Evolutionary conservation across 2,888 invertebrate genomes (phyloP).

Genomic region (Drepanosiphum platanoidis): DNA sequence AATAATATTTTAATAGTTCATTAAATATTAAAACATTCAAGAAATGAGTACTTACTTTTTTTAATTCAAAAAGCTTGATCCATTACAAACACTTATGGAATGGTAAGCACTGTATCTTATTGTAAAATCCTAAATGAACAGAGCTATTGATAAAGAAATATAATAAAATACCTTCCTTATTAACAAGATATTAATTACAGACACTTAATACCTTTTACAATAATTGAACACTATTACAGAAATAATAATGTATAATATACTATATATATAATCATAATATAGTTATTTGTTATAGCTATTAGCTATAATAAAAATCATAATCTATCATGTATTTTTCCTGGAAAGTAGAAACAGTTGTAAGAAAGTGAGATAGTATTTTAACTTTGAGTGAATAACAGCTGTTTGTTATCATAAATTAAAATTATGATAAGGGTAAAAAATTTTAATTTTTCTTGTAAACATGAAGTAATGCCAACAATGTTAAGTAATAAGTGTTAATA

Average conservation of each 20-base stretch:
- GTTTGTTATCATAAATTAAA: constrained; percentile 1
- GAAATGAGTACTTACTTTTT: constrained; percentile 24
- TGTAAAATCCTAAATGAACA: neutral
- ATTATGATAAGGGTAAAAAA: constrained; percentile 3
- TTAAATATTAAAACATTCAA: neutral
- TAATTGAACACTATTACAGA: neutral
- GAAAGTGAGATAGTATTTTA: neutral
- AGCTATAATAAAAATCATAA: constrained; percentile 10
- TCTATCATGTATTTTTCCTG: constrained; percentile 4
- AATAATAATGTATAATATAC: neutral
- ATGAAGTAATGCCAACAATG: neutral
- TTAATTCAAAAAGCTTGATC: constrained; percentile 23
- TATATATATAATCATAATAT: neutral
- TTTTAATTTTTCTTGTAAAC: neutral
- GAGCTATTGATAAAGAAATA: constrained; percentile 3
- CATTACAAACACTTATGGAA: neutral
- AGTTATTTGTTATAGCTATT: neutral
- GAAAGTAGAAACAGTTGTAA: constrained; percentile 15
- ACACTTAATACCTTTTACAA: neutral
- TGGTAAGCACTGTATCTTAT: neutral
- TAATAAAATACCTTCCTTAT: neutral
- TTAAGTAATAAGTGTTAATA: neutral
- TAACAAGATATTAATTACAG: neutral
- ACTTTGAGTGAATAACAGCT: constrained; percentile 24
- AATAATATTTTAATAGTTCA: neutral